A percentile compares a stretch with the other conserved stretches of the same genome.
Conservation (phyloP, 2,797 vertebrate genomes). For the Chloroceryle inda region DNA sequence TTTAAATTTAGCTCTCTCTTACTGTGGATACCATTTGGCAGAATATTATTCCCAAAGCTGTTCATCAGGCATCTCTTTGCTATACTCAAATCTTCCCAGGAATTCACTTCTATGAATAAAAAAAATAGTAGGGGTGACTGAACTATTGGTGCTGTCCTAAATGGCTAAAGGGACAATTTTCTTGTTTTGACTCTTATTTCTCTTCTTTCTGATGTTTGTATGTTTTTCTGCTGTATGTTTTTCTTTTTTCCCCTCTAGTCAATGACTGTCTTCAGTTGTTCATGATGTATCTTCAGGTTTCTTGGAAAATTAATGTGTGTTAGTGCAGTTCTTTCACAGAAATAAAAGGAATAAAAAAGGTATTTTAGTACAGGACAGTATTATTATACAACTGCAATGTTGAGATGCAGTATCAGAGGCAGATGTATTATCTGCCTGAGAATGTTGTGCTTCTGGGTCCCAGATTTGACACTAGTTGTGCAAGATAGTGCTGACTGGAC, state of each 20-base stretch:
- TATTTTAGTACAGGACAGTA: neutral
- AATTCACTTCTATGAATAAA: neutral
- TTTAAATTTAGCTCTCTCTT: conserved; percentile 59
- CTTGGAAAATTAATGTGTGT: neutral
- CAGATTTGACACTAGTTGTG: neutral
- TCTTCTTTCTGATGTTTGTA: neutral
- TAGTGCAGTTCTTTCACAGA: neutral
- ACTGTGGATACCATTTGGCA: conserved; percentile 46
- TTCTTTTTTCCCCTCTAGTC: neutral
- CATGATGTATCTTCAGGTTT: neutral
- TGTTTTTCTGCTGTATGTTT: neutral
- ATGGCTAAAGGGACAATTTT: neutral
- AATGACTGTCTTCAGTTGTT: neutral
- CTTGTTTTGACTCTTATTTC: neutral
- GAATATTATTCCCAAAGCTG: conserved; percentile 29
- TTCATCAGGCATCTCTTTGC: neutral
- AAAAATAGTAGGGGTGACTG: neutral
- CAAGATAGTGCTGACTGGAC: neutral
- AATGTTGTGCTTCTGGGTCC: neutral
- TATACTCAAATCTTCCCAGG: neutral
- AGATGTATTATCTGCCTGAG: neutral
- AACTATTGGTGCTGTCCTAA: neutral
- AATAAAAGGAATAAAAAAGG: neutral
- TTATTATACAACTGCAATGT: neutral
- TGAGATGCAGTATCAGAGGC: neutral